Base-by-base conservation (phyloP, 2,888 invertebrate species). In the Drosophila planitibia region DNA sequence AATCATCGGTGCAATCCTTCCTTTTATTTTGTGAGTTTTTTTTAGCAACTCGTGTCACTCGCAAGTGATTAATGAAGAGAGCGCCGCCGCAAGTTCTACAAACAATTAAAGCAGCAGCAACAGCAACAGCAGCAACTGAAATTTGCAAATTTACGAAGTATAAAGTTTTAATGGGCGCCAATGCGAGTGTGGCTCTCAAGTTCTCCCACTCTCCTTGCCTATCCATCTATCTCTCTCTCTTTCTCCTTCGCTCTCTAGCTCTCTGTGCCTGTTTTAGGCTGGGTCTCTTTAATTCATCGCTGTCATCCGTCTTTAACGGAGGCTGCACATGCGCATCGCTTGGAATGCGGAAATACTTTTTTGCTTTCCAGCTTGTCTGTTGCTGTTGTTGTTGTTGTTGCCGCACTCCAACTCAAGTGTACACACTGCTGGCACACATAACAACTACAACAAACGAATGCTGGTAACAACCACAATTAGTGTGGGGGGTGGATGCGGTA, bases 101-200 rank as follows among this genome's bases (percentile, higher is more conserved):
- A 76, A 82, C 82, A 90, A 85, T 87, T 89, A 85, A 85, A 83
- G 85, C 81, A 82, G 78, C 62, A 33, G 30, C 41, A 59, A 41
- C 53, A 33, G 12, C 47, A 52, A 35, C 28, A 54, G 49, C 44
- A 59, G 51, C 59, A 44, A 64, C 68, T 65, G 16, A 58, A 65
- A 68, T 70, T 47, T 70, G 69, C 81, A 76, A 71, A 61, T 81
- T 73, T 76, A 53, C 59, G 30, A 55, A 68, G 72, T 77, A 77
- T 81, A 76, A 77, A 79, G 76, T 78, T 82, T 79, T 80, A 75
- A 82, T 80, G 81, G 83, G 73, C 83, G 81, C 78, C 84, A 83
- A 74, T 81, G 76, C 70, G 70, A 82, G 74, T 74, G 62, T 75
- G 57, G 60, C 44, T 58, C 53, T 37, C 54, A 49, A 52, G 47